Percentiles rank a stretch among this genome's conserved stretches.
Conservation (phyloP, 2,888 invertebrate species). For the Choreutis nemorana region DNA sequence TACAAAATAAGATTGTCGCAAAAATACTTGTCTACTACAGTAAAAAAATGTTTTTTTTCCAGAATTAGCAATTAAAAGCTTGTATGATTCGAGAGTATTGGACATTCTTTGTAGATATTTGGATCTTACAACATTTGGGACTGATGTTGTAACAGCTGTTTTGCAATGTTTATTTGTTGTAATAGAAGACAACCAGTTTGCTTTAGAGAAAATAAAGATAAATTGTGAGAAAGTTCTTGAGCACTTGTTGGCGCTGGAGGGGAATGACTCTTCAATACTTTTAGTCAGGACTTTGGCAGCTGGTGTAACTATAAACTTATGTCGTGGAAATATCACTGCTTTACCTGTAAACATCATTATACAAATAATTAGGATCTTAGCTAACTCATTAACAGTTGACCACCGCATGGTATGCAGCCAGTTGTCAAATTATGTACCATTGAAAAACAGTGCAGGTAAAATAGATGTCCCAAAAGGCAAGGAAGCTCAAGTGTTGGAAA, state of each 20-base stretch:
- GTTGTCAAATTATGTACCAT: constrained; percentile 54
- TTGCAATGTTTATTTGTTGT: constrained; percentile 76
- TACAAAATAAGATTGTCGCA: no score
- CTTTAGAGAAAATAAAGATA: constrained; percentile 60
- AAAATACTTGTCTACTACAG: no score
- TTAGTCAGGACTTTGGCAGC: constrained; percentile 66
- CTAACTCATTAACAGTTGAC: constrained; percentile 61
- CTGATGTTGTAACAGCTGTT: constrained; percentile 62
- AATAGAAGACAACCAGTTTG: constrained; percentile 73
- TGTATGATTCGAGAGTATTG: constrained; percentile 70
- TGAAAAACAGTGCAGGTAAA: constrained; percentile 32
- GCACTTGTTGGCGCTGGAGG: constrained; percentile 40
- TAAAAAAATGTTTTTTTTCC: constrained; percentile 26
- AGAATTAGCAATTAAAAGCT: constrained; percentile 69
- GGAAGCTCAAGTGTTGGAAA: constrained; percentile 44
- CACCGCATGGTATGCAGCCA: constrained; percentile 55
- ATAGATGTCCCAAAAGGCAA: constrained; percentile 33
- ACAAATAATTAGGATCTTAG: constrained; percentile 57
- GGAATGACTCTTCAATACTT: constrained; percentile 38
- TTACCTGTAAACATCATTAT: constrained; percentile 52
- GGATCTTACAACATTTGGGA: constrained; percentile 63
- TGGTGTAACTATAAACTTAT: constrained; percentile 66
- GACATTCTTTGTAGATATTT: constrained; percentile 68
- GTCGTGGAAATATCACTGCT: constrained; percentile 37
- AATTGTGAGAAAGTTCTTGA: constrained; percentile 50